Evolutionary conservation across 2,113 vertebrate species (phyloP), one percentile per base, ranked within the genome.

Genomic region (Gallinago undulata): DNA sequence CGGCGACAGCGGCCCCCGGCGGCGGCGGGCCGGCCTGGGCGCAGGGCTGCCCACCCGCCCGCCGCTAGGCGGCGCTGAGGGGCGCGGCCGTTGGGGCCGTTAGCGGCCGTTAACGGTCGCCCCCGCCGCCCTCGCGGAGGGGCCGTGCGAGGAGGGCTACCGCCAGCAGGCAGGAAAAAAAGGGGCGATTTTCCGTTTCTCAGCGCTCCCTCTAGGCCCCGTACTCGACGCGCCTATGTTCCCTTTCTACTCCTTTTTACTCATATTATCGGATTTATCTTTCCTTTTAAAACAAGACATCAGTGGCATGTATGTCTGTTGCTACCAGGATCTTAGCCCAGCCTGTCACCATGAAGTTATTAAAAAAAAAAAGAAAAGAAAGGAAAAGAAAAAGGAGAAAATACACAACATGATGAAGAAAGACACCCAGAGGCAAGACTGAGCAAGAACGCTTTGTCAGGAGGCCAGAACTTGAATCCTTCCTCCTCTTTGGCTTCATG

Each of bases 141-240:
- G 33, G 48, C 39, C 2, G 27, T 3, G 5, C 27, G 39, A 30
- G 51, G 1, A 1, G 35, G 35, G 5, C 2, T 6, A 21, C 6
- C 10, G 30, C 19, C 10, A 35, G 70, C 41, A 2, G 50, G 5
- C 51, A 2, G 39, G 1, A 3, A 15, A 9, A 4, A 28, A 13
- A 31, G 2, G 0, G 14, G 2, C 1, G 17, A 5, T 14, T 14
- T 22, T 6, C 11, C 6, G 2, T 13, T 6, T 13, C n/a, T 4
- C 23, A 10, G n/a, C n/a, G 5, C 12, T 13, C 12, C 25, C n/a
- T 4, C 41, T 2, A 3, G 19, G 2, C 7, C 21, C 18, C 47
- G 5, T 5, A 2, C 3, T 24, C 35, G 11, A 12, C 12, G 12
- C 5, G 0, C 1, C 1, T 5, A 19, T 6, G 2, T 19, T 39